Conservation (phyloP, 2,113 vertebrate genomes). For the Otocyon megalotis region DNA sequence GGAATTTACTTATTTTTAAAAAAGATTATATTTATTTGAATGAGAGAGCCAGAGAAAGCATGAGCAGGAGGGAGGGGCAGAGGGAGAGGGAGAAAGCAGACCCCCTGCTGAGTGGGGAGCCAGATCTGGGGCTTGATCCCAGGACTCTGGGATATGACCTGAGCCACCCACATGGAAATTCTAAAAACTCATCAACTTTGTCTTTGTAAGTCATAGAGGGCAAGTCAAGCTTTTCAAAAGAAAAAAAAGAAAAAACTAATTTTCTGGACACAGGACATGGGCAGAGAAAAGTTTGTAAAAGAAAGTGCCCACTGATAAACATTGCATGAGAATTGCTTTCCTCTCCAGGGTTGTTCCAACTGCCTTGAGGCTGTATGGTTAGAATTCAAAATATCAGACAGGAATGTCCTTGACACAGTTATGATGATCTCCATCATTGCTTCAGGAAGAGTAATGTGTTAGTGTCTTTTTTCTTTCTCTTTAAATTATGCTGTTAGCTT, state of each 20-base stretch:
- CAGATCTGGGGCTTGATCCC: neutral
- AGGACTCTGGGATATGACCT: neutral
- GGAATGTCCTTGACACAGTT: slow-evolving; percentile 69
- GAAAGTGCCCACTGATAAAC: slow-evolving; percentile 12
- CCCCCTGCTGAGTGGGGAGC: neutral
- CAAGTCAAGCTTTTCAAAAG: neutral
- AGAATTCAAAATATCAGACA: slow-evolving; percentile 49
- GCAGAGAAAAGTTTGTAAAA: slow-evolving; percentile 49
- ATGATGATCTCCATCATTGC: slow-evolving; percentile 44
- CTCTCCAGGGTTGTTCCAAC: neutral
- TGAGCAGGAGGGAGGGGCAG: neutral
- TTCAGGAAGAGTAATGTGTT: slow-evolving; percentile 50
- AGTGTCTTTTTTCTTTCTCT: slow-evolving; percentile 57
- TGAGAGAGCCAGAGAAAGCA: neutral
- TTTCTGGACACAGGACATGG: slow-evolving; percentile 6
- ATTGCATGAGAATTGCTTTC: neutral
- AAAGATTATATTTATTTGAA: neutral
- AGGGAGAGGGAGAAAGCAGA: neutral
- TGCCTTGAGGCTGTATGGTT: slow-evolving; percentile 48
- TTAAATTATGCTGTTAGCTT: slow-evolving; percentile 60
- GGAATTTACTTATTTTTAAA: neutral
- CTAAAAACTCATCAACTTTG: neutral
- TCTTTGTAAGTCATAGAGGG: neutral
- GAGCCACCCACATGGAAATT: neutral
- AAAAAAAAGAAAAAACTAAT: neutral